Evolutionary conservation across 2,113 vertebrate genomes (phyloP).

Genomic region (Columba janthina): DNA sequence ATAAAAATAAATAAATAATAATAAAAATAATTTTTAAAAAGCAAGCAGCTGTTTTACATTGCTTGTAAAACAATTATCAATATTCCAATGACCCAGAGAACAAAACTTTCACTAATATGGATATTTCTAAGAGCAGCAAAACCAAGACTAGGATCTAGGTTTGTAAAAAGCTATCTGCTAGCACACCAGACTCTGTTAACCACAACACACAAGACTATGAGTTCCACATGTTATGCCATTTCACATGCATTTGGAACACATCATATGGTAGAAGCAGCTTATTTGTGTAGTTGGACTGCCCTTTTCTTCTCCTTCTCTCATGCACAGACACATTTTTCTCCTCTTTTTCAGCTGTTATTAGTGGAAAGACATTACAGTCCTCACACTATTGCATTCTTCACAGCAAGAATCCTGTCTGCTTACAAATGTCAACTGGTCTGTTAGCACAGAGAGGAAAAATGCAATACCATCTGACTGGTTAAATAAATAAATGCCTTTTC

Average conservation of each 20-base stretch:
- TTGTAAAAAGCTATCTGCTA: neutral
- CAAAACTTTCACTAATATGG: neutral
- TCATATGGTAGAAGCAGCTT: neutral
- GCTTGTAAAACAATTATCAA: neutral
- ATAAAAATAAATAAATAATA: too few relatives aligned
- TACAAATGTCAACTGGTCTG: constrained; percentile 9
- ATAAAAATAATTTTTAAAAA: too few relatives aligned
- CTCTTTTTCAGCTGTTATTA: neutral
- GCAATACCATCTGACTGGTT: constrained; percentile 41
- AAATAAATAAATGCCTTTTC: constrained; percentile 73
- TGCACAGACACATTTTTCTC: neutral
- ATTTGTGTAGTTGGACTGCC: neutral
- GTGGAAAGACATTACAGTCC: neutral
- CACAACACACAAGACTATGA: neutral
- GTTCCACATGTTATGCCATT: neutral
- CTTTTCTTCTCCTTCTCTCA: neutral
- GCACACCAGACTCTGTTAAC: neutral
- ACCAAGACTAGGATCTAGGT: neutral
- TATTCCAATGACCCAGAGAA: neutral
- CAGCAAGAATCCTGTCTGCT: constrained; percentile 32
- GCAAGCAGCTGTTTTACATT: neutral
- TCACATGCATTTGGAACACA: neutral
- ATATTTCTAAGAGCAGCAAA: neutral
- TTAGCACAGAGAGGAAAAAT: constrained; percentile 25
- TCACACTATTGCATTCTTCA: constrained; percentile 13